Percentiles rank a stretch among this genome's conserved stretches.
Conservation (phyloP, 2,888 invertebrate genomes). For the Achlya flavicornis region DNA sequence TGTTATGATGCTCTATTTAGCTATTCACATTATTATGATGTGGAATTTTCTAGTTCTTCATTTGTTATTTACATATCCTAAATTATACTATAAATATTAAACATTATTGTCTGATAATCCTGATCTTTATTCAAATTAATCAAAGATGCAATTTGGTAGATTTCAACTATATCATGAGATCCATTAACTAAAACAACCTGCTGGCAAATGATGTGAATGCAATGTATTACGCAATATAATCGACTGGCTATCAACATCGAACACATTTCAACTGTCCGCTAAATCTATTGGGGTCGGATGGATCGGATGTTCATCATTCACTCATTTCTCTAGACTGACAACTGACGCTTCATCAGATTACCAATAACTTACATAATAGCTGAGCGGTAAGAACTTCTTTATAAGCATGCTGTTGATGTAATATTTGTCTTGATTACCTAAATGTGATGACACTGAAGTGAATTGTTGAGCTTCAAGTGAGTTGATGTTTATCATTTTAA, state of each 20-base stretch:
- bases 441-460: background rate
- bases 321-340: slow-evolving; percentile 20
- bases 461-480: background rate
- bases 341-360: slow-evolving; percentile 30
- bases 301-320: slow-evolving; percentile 13
- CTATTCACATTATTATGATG: background rate
- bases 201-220: background rate
- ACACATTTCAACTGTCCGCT: slow-evolving; percentile 7
- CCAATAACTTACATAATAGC: slow-evolving; percentile 24
- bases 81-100: no score
- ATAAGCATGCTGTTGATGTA: slow-evolving; percentile 15
- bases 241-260: background rate
- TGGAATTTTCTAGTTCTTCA: no score
- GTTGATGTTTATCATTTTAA: background rate
- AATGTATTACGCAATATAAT: background rate
- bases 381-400: slow-evolving; percentile 19
- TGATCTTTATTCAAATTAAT: background rate
- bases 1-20: slow-evolving; percentile 27
- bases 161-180: background rate
- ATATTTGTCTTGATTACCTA: background rate
- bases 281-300: background rate
- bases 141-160: background rate
- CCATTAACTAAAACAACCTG: slow-evolving; percentile 1
- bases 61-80: no score
- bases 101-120: no score